Base-by-base conservation (phyloP, 2,888 invertebrate species). In the Siphlonurus alternatus region DNA sequence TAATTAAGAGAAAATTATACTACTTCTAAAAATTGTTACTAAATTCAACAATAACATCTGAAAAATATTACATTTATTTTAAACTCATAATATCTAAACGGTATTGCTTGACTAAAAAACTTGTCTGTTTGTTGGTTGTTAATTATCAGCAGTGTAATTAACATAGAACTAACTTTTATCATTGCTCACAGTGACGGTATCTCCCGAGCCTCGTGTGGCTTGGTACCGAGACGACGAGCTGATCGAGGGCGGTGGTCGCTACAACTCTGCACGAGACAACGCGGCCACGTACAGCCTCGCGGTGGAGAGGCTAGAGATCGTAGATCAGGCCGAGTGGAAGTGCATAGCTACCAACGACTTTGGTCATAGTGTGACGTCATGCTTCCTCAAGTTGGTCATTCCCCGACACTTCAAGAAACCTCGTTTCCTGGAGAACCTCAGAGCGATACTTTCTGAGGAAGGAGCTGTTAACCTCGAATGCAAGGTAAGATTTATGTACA, bases 291-390 rank as follows among this genome's bases (percentile, higher is more conserved):
- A 85, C 74, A 83, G 83, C 72, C 78, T 93, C 67, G 85, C 88
- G 70, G 83, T 93, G 53, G 80, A 80, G 64, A 81, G 81, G 66
- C 79, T 92, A 1, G 90, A 92, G 74, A 85, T 92, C 71, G 79
- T 85, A 65, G 93, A 93, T 73, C 91, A 92, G 75, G 91, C 91
- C 0, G 92, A 93, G 73, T 93, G 93, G 93, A 93, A 92, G 74
- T 93, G 92, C 73, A 86, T 93, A 2, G 92, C 91, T 5, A 84
- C 86, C 65, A 93, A 93, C 73, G 91, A 93, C 71, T 93, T 86
- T 71, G 93, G 93, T 0, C 90, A 92, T 71, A 91, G 90, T 69
- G 84, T 90, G 3, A 92, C 93, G 0, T 90, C 91, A 0, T 90
- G 91, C 74, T 91, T 89, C 71, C 79, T 93, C 0, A 89, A 89